Base-by-base conservation (phyloP, 2,797 vertebrate species). In the Gobio occitaniae region DNA sequence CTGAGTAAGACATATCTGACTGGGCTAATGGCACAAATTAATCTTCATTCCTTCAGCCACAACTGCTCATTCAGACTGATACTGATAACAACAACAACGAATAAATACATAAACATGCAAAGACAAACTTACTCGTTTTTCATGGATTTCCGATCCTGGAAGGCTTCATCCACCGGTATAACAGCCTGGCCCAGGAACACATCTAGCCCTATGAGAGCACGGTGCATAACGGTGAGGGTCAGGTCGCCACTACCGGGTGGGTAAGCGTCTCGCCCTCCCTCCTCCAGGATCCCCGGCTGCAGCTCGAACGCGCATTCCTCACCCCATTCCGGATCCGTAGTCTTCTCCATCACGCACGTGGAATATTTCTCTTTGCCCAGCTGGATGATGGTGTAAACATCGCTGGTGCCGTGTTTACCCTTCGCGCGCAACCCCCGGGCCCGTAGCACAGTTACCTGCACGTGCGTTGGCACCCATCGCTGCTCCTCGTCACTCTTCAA, bases 341-440 rank as follows among this genome's bases (percentile, higher is more conserved):
- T 97, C 94, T 96, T 97, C 94, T 97, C 97, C 91, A 90, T 95
- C 93, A 98, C 96, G 84, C 97, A 94, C 74, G 97, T 99, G 88
- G 96, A 96, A 94, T 97, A 98, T 89, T 97, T 97, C 93, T 99
- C 97, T 89, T 96, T 96, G 80, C 96, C 97, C 92, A 99, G 93
- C 95, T 99, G 97, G 89, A 99, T 97, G 91, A 97, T 94, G 15
- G 96, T 94, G 95, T 97, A 99, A 74, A 95, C 97, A 89, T 98
- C 97, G 94, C 96, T 97, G 87, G 96, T 97, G 85, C 96, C 96
- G 86, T 96, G 94, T 80, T 96, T 97, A 90, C 97, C 97, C 93
- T 98, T 99, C 93, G 96, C 95, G 83, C 97, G 95, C 86, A 99
- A 91, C 74, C 96, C 96, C 32, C 96, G 94, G 91, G 95, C 97